A percentile compares a stretch with the other conserved stretches of the same genome.
Conservation (phyloP, 2,113 vertebrate species). For the Xiphias gladius region DNA sequence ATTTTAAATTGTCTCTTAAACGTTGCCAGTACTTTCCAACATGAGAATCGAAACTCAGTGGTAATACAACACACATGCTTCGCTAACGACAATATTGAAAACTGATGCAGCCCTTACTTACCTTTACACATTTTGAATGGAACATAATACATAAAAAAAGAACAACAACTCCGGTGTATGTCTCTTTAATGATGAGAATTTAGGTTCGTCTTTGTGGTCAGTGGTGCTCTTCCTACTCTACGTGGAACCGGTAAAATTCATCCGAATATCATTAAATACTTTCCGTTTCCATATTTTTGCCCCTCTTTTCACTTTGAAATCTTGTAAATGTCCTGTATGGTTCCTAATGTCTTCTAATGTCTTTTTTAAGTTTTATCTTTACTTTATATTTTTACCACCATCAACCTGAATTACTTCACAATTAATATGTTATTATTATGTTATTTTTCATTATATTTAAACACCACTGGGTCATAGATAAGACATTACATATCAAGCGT, state of each 20-base stretch:
- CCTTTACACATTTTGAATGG: background rate
- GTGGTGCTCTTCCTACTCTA: background rate
- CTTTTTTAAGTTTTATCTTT: background rate
- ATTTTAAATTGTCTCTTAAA: constrained; percentile 32
- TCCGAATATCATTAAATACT: background rate
- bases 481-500: background rate
- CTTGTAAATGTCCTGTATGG: too few relatives aligned
- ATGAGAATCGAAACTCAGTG: constrained; percentile 11
- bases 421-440: background rate
- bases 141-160: background rate
- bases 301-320: background rate
- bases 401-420: background rate
- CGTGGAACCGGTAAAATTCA: background rate
- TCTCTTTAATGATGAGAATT: background rate
- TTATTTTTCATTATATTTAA: background rate
- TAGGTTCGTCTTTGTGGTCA: background rate
- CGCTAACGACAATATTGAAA: constrained; percentile 13
- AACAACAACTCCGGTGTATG: too few relatives aligned
- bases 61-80: constrained; percentile 15
- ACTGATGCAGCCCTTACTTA: background rate
- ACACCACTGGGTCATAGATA: too few relatives aligned
- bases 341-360: background rate
- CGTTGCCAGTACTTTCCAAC: constrained; percentile 31
- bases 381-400: background rate
- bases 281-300: background rate